A percentile compares a stretch with the other conserved stretches of the same genome.
Evolutionary conservation across 2,888 invertebrate species (phyloP).

Genomic region (Parnassius smintheus): DNA sequence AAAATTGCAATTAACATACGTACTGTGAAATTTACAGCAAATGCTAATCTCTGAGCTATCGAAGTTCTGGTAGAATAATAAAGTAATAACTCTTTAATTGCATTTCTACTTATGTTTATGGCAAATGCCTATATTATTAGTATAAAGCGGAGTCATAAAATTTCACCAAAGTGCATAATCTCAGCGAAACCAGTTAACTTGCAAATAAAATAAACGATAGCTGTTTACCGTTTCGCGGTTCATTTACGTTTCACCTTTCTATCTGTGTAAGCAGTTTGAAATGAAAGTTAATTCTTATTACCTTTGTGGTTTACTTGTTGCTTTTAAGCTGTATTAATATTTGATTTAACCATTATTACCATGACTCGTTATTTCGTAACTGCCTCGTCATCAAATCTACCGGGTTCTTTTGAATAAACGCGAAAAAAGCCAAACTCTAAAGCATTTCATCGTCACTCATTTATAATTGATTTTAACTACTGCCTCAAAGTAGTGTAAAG

Average conservation of each 20-base stretch:
- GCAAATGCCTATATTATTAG: not conserved
- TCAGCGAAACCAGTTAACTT: slow-evolving; percentile 19
- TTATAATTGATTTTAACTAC: no score
- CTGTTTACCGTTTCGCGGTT: slow-evolving; percentile 23
- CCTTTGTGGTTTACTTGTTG: slow-evolving; percentile 13
- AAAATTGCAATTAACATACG: no score
- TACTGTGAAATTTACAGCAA: no score
- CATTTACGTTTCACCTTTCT: slow-evolving; percentile 26
- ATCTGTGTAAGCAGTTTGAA: slow-evolving; percentile 14
- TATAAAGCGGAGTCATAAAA: slow-evolving; percentile 2
- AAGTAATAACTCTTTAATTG: not conserved
- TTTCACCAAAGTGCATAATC: slow-evolving; percentile 15
- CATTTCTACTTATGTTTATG: not conserved
- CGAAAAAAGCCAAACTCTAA: no score
- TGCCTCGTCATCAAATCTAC: no score
- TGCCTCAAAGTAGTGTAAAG: no score
- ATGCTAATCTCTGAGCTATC: no score
- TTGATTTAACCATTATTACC: slow-evolving; percentile 1
- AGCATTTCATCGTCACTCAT: no score
- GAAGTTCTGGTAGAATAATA: not conserved
- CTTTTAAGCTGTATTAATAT: slow-evolving; percentile 8
- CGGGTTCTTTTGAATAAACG: no score
- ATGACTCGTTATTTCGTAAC: no score
- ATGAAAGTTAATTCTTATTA: slow-evolving; percentile 21
- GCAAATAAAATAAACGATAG: slow-evolving; percentile 25